Base-by-base conservation (phyloP, 2,797 vertebrate genomes). In the Melanotaenia maccullochi region DNA sequence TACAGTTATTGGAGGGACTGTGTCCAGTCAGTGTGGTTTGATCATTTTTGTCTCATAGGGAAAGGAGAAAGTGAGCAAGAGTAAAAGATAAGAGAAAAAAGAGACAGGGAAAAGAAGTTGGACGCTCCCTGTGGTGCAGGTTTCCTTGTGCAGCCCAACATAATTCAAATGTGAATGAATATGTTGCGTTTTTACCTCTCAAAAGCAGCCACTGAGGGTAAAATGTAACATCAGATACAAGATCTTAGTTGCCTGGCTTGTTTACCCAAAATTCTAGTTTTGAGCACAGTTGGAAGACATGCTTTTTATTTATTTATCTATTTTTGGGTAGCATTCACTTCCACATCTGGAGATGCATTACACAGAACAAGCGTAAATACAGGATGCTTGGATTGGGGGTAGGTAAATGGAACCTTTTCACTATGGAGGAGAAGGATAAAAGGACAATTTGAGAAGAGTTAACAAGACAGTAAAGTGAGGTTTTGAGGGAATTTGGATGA, bases 1-100 rank as follows among this genome's bases (percentile, higher is more conserved):
- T 84, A 64, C 69, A 76, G 77, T 84, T 85, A 83, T 76, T 75
- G 85, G 73, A 85, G 87, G 87, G 84, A 93, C 83, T 78, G 57
- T 87, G 89, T 92, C 91, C 90, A 89, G 82, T 93, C 90, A 82
- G 71, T 64, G 60, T 66, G 75, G 87, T 93, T 93, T 93, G 90
- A 93, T 93, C 84, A 71, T 73, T 42, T 57, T 28, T 74, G 77
- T 86, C 90, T 92, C 91, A 67, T 62, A 87, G 85, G 85, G 82
- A 76, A 83, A 84, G 62, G 56, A 40, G 73, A 77, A 85, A 80
- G 82, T 73, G 68, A 86, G 81, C 65, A 76, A 63, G 60, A 74
- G 77, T 70, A 65, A 72, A 86, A 84, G 60, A 91, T 88, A 69
- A 86, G 81, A 88, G 64, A 66, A 67, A 70, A 76, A 47, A 72